Evolutionary conservation across 2,797 vertebrate genomes (phyloP).

Genomic region (Neoniphon sammara): DNA sequence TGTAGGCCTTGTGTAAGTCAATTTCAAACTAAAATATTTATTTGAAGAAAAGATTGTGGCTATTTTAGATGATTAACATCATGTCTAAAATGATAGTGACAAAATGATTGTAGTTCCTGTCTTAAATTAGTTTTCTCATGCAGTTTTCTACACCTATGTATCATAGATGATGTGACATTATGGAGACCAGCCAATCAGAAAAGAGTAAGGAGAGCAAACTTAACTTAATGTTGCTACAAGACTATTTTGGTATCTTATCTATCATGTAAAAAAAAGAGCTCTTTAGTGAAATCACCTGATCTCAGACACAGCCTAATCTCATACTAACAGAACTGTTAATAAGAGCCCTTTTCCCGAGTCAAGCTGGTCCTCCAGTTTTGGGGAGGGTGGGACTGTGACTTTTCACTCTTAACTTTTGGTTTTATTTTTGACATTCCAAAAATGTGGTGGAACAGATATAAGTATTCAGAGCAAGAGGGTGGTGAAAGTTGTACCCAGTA

Average conservation of each 20-base stretch:
- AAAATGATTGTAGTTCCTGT: no score
- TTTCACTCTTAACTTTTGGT: constrained; percentile 26
- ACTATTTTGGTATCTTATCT: no score
- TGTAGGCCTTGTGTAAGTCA: no score
- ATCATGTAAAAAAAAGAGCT: no score
- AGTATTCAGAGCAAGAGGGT: constrained; percentile 34
- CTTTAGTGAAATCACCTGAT: neutral
- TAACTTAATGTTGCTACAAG: no score
- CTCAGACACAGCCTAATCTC: neutral
- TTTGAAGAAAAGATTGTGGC: no score
- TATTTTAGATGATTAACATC: no score
- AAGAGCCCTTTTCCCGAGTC: neutral
- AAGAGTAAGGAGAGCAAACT: neutral
- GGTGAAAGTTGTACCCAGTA: constrained; percentile 76
- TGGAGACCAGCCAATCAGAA: neutral
- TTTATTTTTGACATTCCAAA: constrained; percentile 56
- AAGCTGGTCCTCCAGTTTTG: neutral
- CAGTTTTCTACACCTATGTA: no score
- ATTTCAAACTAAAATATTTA: no score
- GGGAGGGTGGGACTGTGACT: constrained; percentile 26
- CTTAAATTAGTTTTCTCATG: no score
- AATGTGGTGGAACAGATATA: constrained; percentile 20
- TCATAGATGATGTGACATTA: neutral
- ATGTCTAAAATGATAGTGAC: no score
- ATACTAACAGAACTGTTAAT: no score